A percentile compares a stretch with the other conserved stretches of the same genome.
These are phyloP conservation scores for Rhabditoides inermis DNA, from an alignment of 2,888 invertebrate species.

Conservation along the genomic window DNA sequence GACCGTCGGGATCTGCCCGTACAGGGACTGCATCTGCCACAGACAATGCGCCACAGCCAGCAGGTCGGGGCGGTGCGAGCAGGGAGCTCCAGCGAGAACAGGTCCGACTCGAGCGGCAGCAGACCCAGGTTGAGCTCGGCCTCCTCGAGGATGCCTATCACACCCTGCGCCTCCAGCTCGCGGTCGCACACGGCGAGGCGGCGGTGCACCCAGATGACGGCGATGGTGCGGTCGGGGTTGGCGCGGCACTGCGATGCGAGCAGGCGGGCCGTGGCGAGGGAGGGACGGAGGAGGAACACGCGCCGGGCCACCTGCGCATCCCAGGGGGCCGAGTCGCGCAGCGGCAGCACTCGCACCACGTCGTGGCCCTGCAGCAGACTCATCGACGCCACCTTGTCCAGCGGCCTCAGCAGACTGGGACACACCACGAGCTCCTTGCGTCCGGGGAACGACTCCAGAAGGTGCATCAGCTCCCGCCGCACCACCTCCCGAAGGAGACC, in stretches of 20 bases:
- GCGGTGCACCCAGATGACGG: constrained; percentile 40
- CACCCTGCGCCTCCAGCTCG: constrained; percentile 39
- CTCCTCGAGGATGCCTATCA: constrained; percentile 33
- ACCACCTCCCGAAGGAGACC: too few relatives aligned
- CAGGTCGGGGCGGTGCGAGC: constrained; percentile 61
- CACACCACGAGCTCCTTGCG: constrained; percentile 73
- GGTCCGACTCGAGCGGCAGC: constrained; percentile 72
- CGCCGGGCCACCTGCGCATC: constrained; percentile 23
- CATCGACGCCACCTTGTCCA: constrained; percentile 79
- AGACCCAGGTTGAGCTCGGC: constrained; percentile 55
- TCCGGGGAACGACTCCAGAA: too few relatives aligned
- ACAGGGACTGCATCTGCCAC: constrained; percentile 71
- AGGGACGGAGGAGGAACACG: constrained; percentile 34
- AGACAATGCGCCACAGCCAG: constrained; percentile 69
- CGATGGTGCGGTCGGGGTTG: constrained; percentile 15
- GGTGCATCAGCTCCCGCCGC: too few relatives aligned
- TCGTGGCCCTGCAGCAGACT: constrained; percentile 73
- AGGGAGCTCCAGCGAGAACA: constrained; percentile 77
- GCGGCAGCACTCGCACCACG: constrained; percentile 52
- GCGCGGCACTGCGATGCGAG: too few relatives aligned
- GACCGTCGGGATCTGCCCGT: constrained; percentile 59
- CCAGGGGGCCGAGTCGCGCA: too few relatives aligned
- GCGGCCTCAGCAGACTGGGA: constrained; percentile 72
- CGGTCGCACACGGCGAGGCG: constrained; percentile 27
- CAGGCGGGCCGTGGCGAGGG: constrained; percentile 17